These are phyloP conservation scores for Machimus rusticus DNA, from an alignment of 2,888 invertebrate genomes.

Conservation along the genomic window DNA sequence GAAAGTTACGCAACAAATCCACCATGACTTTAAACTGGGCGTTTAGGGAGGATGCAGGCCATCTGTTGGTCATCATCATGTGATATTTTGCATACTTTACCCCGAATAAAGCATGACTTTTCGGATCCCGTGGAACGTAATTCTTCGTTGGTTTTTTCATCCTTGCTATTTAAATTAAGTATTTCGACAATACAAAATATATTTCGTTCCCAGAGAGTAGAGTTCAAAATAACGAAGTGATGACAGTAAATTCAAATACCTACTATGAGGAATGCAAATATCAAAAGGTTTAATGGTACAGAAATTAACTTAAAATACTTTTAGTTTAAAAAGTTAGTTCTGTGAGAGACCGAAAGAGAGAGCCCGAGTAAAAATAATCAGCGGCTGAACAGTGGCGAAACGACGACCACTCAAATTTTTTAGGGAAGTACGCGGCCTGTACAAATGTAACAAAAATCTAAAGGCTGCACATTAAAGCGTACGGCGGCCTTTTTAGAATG, in stretches of 20 bases:
- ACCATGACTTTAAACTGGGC: slow-evolving; percentile 58
- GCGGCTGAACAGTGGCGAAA: too few species aligned
- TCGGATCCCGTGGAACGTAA: slow-evolving; percentile 55
- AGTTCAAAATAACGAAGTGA: neutral
- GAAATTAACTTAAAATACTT: too few species aligned
- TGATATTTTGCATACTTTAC: slow-evolving; percentile 56
- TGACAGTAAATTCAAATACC: neutral
- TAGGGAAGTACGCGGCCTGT: too few species aligned
- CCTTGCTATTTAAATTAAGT: neutral
- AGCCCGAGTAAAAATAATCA: too few species aligned
- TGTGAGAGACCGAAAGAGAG: too few species aligned
- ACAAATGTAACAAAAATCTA: too few species aligned
- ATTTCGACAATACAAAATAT: neutral
- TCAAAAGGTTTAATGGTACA: too few species aligned
- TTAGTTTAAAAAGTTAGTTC: too few species aligned
- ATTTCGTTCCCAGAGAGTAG: neutral
- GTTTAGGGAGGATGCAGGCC: slow-evolving; percentile 56
- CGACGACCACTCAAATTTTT: too few species aligned
- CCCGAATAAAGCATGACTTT: slow-evolving; percentile 60
- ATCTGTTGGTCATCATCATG: slow-evolving; percentile 57
- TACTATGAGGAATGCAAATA: neutral
- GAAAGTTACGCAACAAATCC: slow-evolving; percentile 54
- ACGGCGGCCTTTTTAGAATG: too few species aligned
- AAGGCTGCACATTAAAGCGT: too few species aligned
- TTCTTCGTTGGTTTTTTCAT: slow-evolving; percentile 50